phyloP scores from a whole-genome alignment of 1,140 invertebrate species.

The Olivierus martensii region DNA sequence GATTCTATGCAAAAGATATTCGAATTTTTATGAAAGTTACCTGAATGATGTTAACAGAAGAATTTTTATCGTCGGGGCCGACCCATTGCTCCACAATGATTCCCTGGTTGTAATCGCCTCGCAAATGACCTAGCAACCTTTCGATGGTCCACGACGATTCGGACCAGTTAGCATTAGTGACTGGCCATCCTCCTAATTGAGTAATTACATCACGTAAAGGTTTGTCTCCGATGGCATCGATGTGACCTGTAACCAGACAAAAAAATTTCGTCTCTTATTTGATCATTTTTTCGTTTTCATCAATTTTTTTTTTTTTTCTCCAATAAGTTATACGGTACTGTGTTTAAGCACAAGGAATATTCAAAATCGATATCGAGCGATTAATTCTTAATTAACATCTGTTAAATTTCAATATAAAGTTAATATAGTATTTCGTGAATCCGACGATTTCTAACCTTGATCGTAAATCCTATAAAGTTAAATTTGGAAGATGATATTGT shows the following conservation, averaged over 20 bases:
- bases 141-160: conserved; percentile 31
- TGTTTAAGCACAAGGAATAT: too few relatives aligned
- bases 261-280: neutral
- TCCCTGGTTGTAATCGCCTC: conserved; percentile 68
- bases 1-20: neutral
- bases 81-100: conserved; percentile 71
- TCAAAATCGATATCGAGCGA: too few relatives aligned
- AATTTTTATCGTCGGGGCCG: conserved; percentile 77
- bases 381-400: too few relatives aligned
- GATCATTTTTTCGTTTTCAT: too few relatives aligned
- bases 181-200: conserved; percentile 75
- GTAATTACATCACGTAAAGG: conserved; percentile 54
- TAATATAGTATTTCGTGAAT: too few relatives aligned
- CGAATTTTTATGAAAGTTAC: conserved; percentile 30
- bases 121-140: conserved; percentile 39
- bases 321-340: too few relatives aligned
- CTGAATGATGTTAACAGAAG: conserved; percentile 71
- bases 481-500: too few relatives aligned
- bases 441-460: too few relatives aligned
- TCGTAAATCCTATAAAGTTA: too few relatives aligned
- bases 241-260: conserved; percentile 18
- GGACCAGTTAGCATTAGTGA: conserved; percentile 58
- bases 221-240: conserved; percentile 40
- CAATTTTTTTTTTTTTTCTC: too few relatives aligned
- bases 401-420: too few relatives aligned